Evolutionary conservation across 2,888 invertebrate genomes (phyloP).

Genomic region (Drosophila differens): DNA sequence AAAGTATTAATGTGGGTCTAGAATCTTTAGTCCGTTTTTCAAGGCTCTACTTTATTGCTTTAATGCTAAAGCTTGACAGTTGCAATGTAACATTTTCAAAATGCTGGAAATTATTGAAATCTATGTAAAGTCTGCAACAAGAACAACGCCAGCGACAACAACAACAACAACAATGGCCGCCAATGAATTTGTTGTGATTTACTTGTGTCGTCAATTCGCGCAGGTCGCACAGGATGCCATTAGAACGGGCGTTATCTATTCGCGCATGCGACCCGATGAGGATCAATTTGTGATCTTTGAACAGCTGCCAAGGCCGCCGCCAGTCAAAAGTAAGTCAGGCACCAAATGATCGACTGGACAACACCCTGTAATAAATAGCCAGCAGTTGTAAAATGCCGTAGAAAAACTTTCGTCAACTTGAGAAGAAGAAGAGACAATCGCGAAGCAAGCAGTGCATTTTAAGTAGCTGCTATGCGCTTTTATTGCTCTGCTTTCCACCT

Average conservation of each 20-base stretch:
- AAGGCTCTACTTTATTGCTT: neutral
- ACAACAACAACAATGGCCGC: neutral
- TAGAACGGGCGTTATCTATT: conserved; percentile 27
- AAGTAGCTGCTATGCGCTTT: neutral
- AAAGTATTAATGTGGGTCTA: neutral
- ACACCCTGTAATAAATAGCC: neutral
- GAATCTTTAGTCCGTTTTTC: neutral
- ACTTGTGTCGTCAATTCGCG: conserved; percentile 48
- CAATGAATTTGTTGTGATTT: conserved; percentile 74
- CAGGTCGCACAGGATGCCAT: conserved; percentile 21
- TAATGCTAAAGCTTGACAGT: neutral
- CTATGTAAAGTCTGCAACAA: conserved; percentile 43
- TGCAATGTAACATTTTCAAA: neutral
- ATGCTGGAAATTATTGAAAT: conserved; percentile 79
- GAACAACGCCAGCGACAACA: neutral
- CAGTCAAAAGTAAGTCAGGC: conserved; percentile 33
- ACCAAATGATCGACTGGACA: neutral
- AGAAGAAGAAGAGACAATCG: neutral
- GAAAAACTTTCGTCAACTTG: neutral
- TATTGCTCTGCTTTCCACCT: neutral
- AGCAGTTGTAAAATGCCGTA: neutral
- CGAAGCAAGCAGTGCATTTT: neutral
- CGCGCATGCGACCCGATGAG: conserved; percentile 51
- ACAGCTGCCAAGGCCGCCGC: conserved; percentile 29
- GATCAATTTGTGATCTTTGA: conserved; percentile 49